phyloP scores from a whole-genome alignment of 2,888 invertebrate genomes.

The Sipunculus nudus region DNA sequence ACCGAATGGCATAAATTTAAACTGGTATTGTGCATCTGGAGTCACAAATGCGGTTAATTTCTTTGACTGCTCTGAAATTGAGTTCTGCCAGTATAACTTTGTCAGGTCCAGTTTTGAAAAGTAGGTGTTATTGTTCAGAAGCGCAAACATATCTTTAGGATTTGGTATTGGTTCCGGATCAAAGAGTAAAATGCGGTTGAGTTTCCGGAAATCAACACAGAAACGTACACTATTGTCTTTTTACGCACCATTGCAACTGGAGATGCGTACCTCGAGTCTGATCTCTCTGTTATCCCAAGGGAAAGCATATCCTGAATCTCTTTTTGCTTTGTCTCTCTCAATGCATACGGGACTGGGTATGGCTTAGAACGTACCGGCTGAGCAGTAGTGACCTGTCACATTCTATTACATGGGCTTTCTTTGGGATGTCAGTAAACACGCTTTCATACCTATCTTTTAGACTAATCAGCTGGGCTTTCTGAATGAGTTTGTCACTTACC shows the following conservation, averaged over 20 bases:
- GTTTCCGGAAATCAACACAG: neutral
- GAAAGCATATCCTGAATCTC: neutral
- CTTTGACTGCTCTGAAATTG: neutral
- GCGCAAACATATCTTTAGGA: neutral
- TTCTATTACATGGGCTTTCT: neutral
- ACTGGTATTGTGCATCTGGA: constrained; percentile 6
- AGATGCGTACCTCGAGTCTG: neutral
- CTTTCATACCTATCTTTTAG: neutral
- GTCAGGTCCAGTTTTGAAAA: neutral
- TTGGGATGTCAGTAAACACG: neutral
- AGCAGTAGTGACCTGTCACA: neutral
- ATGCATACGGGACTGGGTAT: neutral
- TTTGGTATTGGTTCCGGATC: neutral
- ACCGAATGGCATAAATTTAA: constrained; percentile 10
- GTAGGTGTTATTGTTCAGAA: neutral
- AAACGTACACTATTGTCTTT: neutral
- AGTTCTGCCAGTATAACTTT: neutral
- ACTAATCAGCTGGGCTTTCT: too few species aligned
- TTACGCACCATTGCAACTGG: neutral
- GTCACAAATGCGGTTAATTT: constrained; percentile 2
- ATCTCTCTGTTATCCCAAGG: neutral
- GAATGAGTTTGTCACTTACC: too few species aligned
- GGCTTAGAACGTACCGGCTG: neutral
- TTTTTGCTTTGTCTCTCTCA: neutral
- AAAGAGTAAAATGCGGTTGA: neutral